These are phyloP conservation scores for Anarhynchus alexandrinus DNA, from an alignment of 2,113 vertebrate species.

Conservation along the genomic window DNA sequence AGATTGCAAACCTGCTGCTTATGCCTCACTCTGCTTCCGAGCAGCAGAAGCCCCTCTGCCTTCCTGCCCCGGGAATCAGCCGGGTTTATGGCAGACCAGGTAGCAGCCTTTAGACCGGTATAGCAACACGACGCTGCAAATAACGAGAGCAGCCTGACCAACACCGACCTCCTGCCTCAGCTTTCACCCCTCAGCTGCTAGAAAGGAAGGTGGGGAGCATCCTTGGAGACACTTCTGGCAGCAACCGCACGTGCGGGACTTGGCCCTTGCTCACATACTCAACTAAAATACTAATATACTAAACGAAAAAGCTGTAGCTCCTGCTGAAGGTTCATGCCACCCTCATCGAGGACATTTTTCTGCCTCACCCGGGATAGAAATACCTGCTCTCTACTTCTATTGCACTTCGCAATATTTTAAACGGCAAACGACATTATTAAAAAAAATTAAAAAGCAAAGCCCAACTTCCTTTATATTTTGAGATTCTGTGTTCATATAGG, in stretches of 20 bases:
- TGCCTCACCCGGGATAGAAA: neutral
- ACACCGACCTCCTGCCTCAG: neutral
- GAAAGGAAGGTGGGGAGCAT: neutral
- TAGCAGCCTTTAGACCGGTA: neutral
- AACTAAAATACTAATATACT: neutral
- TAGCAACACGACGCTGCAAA: neutral
- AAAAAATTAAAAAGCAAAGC: neutral
- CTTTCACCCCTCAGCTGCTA: neutral
- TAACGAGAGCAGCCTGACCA: neutral
- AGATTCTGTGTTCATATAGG: constrained; percentile 21
- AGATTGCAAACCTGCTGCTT: neutral
- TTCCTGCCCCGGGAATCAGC: neutral
- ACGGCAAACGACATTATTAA: neutral
- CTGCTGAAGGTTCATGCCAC: accelerated
- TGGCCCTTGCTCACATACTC: neutral
- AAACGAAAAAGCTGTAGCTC: neutral
- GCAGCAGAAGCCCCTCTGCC: neutral
- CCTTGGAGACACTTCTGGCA: neutral
- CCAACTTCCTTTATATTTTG: neutral
- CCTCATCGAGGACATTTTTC: neutral
- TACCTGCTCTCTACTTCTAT: accelerated
- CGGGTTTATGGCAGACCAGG: neutral
- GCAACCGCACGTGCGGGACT: accelerated
- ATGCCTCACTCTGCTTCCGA: neutral
- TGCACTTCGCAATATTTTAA: neutral